Evolutionary conservation across 2,113 vertebrate genomes (phyloP), one percentile per base, ranked within the genome.

Genomic region (Tachycineta bicolor): DNA sequence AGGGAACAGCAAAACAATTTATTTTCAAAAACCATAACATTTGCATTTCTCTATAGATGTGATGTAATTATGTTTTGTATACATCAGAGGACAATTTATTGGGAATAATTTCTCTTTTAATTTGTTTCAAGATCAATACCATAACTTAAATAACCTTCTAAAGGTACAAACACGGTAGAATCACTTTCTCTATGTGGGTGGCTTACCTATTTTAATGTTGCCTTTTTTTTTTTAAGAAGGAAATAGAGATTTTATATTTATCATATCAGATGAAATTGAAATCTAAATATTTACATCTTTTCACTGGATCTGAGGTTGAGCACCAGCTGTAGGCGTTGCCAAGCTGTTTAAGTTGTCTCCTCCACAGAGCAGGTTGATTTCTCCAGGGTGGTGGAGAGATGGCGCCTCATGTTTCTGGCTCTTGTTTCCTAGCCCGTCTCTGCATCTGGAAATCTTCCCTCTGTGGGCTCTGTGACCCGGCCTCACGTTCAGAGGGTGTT

Each of bases 261-360:
- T 95, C 87, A 20, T 81, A 37, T 89, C 53, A 81, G 81, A 91
- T 91, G 83, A 94, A 96, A 86, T 95, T 20, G 90, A 94, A 95
- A 97, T 95, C 91, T 83, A 97, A 97, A 96, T 96, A 96, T 97
- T 97, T 97, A 96, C 94, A 89, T 96, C 91, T 92, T 90, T 76
- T 90, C 23, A 10, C 91, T 95, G 90, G 79, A 93, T 94, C 91
- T 79, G 89, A 85, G 91, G 94, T 95, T 95, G 90, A 93, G 90
- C 91, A 97, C 77, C 74, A 87, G 70, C 85, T 93, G 95, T 96
- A 85, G 94, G 95, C 83, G 82, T 97, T 89, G 73, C 77, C 89
- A 94, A 94, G 93, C 90, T 96, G 93, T 96, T 96, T 73, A 60
- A 80, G 75, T 87, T 87, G 84, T 87, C 76, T 91, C 69, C 89